Percentiles rank a stretch among this genome's conserved stretches.
These are phyloP conservation scores for Steromphala cineraria DNA, from an alignment of 2,888 invertebrate genomes.

Conservation along the genomic window DNA sequence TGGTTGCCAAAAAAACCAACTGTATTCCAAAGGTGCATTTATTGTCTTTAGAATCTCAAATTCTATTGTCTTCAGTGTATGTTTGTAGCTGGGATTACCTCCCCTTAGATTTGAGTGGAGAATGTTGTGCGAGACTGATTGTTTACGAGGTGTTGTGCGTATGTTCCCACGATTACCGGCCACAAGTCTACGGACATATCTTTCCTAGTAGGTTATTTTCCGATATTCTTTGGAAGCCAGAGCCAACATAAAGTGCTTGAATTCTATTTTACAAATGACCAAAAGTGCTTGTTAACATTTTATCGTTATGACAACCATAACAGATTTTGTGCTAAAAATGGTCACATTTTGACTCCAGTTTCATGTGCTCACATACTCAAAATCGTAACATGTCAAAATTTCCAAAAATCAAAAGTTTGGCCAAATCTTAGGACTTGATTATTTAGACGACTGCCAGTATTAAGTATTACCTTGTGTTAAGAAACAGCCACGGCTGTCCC, in stretches of 20 bases:
- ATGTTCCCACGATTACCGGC: not conserved
- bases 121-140: slow-evolving; percentile 9
- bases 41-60: not conserved
- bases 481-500: not conserved
- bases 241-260: slow-evolving; percentile 11
- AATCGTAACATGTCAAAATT: not conserved
- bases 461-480: slow-evolving; percentile 1
- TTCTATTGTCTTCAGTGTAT: slow-evolving; percentile 6
- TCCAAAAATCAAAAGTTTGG: not conserved
- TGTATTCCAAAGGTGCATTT: slow-evolving; percentile 12
- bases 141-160: not conserved
- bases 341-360: not conserved
- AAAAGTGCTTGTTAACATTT: slow-evolving; percentile 4
- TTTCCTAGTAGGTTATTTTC: not conserved
- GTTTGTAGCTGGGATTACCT: slow-evolving; percentile 13
- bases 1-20: slow-evolving; percentile 17
- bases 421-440: slow-evolving; percentile 3
- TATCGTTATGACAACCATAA: slow-evolving; percentile 11
- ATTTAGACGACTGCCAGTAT: not conserved
- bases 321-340: not conserved
- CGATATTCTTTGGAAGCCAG: not conserved
- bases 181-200: not conserved
- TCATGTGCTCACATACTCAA: not conserved
- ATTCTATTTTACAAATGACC: slow-evolving; percentile 14
- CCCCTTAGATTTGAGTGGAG: slow-evolving; percentile 6